Conservation (phyloP, 2,113 vertebrate genomes). For the Dromiciops gliroides region DNA sequence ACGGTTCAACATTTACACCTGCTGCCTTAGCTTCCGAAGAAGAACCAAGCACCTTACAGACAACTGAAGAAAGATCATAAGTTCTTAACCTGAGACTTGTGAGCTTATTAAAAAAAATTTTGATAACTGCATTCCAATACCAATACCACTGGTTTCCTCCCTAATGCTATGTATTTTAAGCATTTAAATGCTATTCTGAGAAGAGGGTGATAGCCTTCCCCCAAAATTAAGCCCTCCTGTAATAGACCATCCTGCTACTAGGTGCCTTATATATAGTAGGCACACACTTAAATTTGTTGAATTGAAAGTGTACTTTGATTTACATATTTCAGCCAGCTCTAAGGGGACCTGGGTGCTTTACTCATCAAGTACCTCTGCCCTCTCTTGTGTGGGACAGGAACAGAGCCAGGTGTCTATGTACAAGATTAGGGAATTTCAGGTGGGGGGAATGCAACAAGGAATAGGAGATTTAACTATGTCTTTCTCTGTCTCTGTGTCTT, state of each 20-base stretch:
- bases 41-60: too few species aligned
- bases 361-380: background rate
- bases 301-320: background rate
- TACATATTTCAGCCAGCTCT: background rate
- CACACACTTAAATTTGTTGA: background rate
- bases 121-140: background rate
- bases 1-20: too few species aligned
- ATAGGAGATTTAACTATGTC: background rate
- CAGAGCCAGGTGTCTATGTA: background rate
- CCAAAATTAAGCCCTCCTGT: background rate
- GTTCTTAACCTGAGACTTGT: background rate
- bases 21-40: too few species aligned
- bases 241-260: background rate
- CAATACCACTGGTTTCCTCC: background rate
- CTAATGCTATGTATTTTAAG: background rate
- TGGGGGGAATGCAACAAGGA: background rate
- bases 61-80: too few species aligned
- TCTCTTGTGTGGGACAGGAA: background rate
- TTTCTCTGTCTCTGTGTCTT: background rate
- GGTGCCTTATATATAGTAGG: background rate
- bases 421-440: background rate
- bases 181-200: background rate
- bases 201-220: background rate
- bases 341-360: background rate
- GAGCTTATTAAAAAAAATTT: too few species aligned